Conservation (phyloP, 2,113 vertebrate species). For the Lepus timidus region DNA sequence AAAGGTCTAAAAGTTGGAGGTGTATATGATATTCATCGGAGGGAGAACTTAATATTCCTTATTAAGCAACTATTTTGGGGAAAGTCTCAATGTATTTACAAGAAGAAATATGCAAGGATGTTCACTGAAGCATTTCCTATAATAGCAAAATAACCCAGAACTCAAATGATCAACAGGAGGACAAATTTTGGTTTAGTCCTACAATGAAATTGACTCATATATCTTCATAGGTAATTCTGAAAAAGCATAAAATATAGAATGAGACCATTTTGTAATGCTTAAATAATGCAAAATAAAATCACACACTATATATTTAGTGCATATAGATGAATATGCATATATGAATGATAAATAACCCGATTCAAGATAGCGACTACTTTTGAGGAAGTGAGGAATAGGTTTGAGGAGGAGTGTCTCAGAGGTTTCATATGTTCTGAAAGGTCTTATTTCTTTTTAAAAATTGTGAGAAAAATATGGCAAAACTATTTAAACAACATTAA, state of each 20-base stretch:
- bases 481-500: slow-evolving; percentile 30
- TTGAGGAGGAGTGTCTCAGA: background rate
- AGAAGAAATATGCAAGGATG: background rate
- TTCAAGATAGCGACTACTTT: slow-evolving; percentile 8
- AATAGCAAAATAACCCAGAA: background rate
- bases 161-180: background rate
- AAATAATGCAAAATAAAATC: background rate
- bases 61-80: background rate
- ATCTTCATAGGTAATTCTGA: background rate
- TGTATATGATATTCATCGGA: background rate
- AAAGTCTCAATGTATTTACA: background rate
- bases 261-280: background rate
- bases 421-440: background rate
- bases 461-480: background rate
- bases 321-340: background rate
- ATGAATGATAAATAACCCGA: background rate
- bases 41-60: background rate
- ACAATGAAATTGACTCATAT: background rate
- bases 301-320: no score
- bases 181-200: background rate
- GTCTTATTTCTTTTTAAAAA: slow-evolving; percentile 12
- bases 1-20: background rate
- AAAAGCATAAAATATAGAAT: background rate
- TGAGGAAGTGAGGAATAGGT: background rate
- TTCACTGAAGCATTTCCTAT: background rate